Evolutionary conservation across 1,140 invertebrate species (phyloP), one percentile per base, ranked within the genome.

Genomic region (Hypothenemus hampei): DNA sequence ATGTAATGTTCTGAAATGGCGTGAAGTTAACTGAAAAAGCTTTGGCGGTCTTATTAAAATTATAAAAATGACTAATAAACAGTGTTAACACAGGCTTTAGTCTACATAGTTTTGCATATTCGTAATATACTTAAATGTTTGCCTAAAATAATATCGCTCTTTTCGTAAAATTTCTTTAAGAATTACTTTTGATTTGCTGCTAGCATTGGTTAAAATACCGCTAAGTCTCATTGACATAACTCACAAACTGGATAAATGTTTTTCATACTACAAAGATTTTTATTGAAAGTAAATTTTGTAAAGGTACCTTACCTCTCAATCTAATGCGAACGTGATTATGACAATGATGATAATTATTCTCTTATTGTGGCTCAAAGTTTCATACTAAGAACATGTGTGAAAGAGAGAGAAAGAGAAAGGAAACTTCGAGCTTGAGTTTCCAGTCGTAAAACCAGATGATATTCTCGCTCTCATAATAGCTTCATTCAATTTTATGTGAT

Each of bases 401-500:
- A 46, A 46, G 23, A 24, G 23, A 22, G n/a, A 46, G 22, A 16
- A 26, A 26, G 26, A 46, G n/a, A 16, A 16, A 26, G 20, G 26
- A 46, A 11, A 35, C 19, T 29, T 23, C 37, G 26, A 43, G 36
- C 39, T 8, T 40, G 19, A 11, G 16, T 40, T 26, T 44, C 43
- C 13, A 8, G 48, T 13, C 13, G 13, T 31, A 31, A 31, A 31
- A 31, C 10, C 13, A 13, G 13, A 13, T 37, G 41, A 48, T 57
- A 57, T 37, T 40, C 51, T 24, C 53, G 51, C 39, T 53, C 36
- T 60, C 58, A 60, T 60, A 60, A 57, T 53, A 50, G 36, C 54
- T 58, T 60, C 49, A 58, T 58, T 58, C 55, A 33, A 53, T 36
- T 57, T 60, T 60, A 60, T 53, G 47, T 60, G 61, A 63, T 63